Evolutionary conservation across 2,797 vertebrate genomes (phyloP), one percentile per base, ranked within the genome.

Genomic region (Chelidonichthys spinosus): DNA sequence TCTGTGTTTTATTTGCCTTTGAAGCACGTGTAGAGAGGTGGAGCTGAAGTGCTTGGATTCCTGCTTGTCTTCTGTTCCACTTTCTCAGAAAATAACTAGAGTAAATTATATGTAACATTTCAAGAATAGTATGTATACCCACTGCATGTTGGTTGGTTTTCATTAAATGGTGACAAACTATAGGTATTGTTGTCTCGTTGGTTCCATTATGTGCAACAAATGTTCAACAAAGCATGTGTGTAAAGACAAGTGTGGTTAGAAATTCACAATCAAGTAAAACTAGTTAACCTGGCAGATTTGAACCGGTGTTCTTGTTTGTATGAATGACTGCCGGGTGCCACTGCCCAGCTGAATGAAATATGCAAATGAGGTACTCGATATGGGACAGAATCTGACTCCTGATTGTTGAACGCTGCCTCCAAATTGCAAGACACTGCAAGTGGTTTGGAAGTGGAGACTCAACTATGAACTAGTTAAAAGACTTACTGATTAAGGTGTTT

Each of bases 1-100:
- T 47, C 11, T 25, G 61, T 63, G 63, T 59, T 81, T 65, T 77
- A 72, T 87, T 88, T 87, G 65, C 35, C 74, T 81, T 64, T 46
- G 39, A 64, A 69, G 54, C 67, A 47, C 17, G 7, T 74, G 72
- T 39, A 37, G 66, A 52, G 42, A 64, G 62, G 68, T 46, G 68
- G 72, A 74, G 63, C 56, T 37, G 36, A 49, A 40, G 25, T 6
- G 8, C 14, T 52, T n/a, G 9, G 7, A 50, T 42, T 10, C 0
- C n/a, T 47, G 47, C 17, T 18, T 13, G 7, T 44, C 54, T 49
- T 15, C 33, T 43, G 25, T 5, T 5, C 17, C n/a, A 32, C 11
- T 17, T 33, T 33, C 25, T 35, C 43, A 56, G 6, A 50, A 14
- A 49, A 47, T 11, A 11, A 3, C 18, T 33, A 18, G 4, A 44